Conservation (phyloP, 2,888 invertebrate genomes). For the Formica aserva region DNA sequence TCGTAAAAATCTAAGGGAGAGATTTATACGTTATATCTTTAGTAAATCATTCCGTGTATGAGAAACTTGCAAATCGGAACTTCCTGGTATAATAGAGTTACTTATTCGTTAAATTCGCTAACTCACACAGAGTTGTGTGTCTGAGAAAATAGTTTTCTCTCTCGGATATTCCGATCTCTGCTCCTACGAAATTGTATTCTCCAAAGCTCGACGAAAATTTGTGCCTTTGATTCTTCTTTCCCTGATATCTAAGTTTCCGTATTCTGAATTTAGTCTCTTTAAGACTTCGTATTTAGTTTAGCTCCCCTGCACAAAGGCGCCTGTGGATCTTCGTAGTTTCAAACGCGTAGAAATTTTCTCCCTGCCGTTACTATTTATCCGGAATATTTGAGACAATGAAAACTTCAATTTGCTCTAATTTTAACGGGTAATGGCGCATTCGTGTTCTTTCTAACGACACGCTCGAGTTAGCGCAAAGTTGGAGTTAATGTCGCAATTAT, state of each 20-base stretch:
- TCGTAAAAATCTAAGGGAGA: background rate
- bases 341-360: constrained; percentile 14
- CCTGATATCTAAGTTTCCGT: background rate
- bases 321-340: constrained; percentile 13
- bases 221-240: constrained; percentile 4
- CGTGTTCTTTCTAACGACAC: background rate
- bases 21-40: background rate
- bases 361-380: background rate
- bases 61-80: constrained; percentile 26
- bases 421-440: constrained; percentile 12
- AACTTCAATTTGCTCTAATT: constrained; percentile 15
- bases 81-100: constrained; percentile 31
- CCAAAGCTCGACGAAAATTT: constrained; percentile 29
- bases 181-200: constrained; percentile 12
- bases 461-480: background rate
- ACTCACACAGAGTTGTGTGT: constrained; percentile 9
- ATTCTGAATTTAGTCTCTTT: constrained; percentile 18
- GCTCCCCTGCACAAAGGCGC: background rate
- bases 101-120: constrained; percentile 29
- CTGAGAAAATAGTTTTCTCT: constrained; percentile 28
- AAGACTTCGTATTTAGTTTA: constrained; percentile 24
- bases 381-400: background rate
- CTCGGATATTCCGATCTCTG: constrained; percentile 17
- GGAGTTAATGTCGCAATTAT: background rate
- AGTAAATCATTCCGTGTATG: background rate